Conservation (phyloP, 2,113 vertebrate species). For the Heterochromis multidens region DNA sequence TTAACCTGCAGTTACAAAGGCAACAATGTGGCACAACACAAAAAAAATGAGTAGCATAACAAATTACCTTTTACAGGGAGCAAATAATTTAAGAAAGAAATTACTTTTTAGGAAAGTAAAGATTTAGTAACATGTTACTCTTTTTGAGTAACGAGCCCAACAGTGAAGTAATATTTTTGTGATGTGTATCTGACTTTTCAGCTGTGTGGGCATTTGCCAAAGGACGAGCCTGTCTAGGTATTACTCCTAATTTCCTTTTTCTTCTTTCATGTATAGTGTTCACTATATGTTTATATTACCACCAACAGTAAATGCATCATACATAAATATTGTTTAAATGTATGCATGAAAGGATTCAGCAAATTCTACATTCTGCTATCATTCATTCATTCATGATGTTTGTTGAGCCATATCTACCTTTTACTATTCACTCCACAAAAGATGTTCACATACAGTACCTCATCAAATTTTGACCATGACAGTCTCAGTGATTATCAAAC, state of each 20-base stretch:
- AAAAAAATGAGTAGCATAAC: neutral
- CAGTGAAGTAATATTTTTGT: neutral
- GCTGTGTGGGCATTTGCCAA: neutral
- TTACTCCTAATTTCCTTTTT: neutral
- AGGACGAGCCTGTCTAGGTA: neutral
- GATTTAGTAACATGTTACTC: neutral
- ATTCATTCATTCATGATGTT: no score
- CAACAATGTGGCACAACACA: no score
- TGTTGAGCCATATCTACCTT: neutral
- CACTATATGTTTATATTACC: neutral
- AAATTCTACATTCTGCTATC: no score
- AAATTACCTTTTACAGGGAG: neutral
- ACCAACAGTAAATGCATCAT: neutral
- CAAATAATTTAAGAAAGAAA: neutral
- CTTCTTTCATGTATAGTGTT: neutral
- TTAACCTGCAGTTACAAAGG: neutral
- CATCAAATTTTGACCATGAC: neutral
- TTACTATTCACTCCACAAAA: neutral
- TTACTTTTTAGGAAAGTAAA: neutral
- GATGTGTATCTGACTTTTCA: neutral
- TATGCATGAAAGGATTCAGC: no score
- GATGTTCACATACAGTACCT: neutral
- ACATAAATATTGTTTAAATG: neutral
- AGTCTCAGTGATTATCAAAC: neutral
- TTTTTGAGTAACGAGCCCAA: neutral